Conservation (phyloP, 2,888 invertebrate species). For the Tromatobia lineatoria region DNA sequence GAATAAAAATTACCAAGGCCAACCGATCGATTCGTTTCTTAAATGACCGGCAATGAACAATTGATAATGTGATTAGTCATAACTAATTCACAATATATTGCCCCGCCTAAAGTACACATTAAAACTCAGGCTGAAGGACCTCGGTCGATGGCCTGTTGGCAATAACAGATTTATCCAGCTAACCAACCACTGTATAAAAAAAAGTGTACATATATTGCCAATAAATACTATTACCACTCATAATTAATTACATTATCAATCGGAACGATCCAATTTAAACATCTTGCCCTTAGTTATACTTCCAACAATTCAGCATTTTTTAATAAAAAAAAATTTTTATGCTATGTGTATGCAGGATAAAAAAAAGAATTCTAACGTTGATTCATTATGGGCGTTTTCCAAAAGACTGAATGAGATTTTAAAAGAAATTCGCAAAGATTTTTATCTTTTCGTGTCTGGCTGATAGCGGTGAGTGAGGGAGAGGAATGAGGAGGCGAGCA, state of each 20-base stretch:
- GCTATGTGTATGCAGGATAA: not conserved
- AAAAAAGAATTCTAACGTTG: not conserved
- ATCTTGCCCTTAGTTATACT: too few species aligned
- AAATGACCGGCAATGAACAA: too few species aligned
- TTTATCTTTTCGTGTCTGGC: slow-evolving; percentile 20
- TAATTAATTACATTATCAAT: too few species aligned
- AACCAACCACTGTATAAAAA: too few species aligned
- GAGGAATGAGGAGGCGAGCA: slow-evolving; percentile 52
- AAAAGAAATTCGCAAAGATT: slow-evolving; percentile 17
- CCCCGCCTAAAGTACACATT: too few species aligned
- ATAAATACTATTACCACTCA: too few species aligned
- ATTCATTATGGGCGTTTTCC: not conserved
- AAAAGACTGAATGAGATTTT: not conserved
- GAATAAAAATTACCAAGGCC: not conserved
- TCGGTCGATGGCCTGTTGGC: not conserved
- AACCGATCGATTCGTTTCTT: not conserved
- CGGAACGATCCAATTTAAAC: too few species aligned
- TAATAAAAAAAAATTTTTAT: not conserved
- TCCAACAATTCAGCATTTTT: not conserved
- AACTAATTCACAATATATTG: too few species aligned
- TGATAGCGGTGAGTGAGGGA: slow-evolving; percentile 32
- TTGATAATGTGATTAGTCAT: too few species aligned
- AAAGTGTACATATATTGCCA: too few species aligned
- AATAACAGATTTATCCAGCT: too few species aligned
- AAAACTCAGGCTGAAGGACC: too few species aligned